These are phyloP conservation scores for Solenodon paradoxus DNA, from an alignment of 2,113 vertebrate species.

Conservation along the genomic window DNA sequence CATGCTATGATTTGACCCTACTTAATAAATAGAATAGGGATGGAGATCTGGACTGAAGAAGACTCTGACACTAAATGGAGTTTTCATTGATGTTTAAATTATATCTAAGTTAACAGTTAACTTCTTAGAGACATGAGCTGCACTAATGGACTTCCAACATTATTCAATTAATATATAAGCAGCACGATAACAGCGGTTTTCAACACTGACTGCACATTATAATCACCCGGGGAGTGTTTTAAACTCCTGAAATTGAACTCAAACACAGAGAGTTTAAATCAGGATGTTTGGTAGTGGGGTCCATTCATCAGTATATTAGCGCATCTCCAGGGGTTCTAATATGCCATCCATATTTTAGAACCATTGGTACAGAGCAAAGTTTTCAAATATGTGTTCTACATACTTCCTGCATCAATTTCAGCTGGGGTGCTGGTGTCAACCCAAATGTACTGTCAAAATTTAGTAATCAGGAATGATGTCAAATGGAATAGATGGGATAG, in stretches of 20 bases:
- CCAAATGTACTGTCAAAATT: neutral
- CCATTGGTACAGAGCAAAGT: neutral
- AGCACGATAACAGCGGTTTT: neutral
- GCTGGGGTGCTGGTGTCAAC: neutral
- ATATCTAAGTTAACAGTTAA: neutral
- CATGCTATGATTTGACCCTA: neutral
- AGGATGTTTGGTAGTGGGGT: neutral
- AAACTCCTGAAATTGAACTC: neutral
- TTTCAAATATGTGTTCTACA: neutral
- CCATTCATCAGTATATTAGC: neutral
- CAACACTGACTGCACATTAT: neutral
- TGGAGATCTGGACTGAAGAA: neutral
- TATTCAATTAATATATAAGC: conserved; percentile 20
- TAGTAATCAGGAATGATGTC: neutral
- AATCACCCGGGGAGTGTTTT: neutral
- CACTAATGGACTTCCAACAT: neutral
- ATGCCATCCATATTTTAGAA: neutral
- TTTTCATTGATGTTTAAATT: conserved; percentile 15
- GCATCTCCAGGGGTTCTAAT: neutral
- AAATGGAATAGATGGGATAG: neutral
- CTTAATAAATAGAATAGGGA: neutral
- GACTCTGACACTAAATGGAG: neutral
- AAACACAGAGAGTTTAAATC: neutral
- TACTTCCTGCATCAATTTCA: neutral
- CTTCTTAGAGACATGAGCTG: neutral